These are phyloP conservation scores for Tachina grossa DNA, from an alignment of 2,888 invertebrate genomes.

Conservation along the genomic window DNA sequence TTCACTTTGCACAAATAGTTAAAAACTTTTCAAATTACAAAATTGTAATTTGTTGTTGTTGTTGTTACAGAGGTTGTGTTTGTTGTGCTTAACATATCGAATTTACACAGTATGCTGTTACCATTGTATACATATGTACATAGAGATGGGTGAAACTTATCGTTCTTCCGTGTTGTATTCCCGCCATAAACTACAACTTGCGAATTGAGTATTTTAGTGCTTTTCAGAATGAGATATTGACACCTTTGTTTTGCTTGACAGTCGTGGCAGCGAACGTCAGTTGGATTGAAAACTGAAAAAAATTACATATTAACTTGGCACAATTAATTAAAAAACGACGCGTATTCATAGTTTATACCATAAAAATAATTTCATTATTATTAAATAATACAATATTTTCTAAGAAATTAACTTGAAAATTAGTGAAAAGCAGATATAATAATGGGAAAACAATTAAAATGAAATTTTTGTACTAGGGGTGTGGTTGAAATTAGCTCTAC, in stretches of 20 bases:
- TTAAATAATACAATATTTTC: slow-evolving; percentile 18
- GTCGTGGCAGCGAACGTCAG: slow-evolving; percentile 43
- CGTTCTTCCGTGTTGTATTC: too few species aligned
- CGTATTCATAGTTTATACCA: slow-evolving; percentile 61
- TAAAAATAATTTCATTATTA: slow-evolving; percentile 35
- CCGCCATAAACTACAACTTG: too few species aligned
- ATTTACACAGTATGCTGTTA: too few species aligned
- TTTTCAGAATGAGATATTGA: neutral
- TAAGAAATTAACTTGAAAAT: slow-evolving; percentile 17
- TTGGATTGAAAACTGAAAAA: slow-evolving; percentile 55
- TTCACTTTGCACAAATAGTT: too few species aligned
- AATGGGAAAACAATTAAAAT: slow-evolving; percentile 1
- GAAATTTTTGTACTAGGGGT: slow-evolving; percentile 61
- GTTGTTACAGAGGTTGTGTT: too few species aligned
- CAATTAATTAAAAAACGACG: slow-evolving; percentile 63
- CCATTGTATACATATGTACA: too few species aligned
- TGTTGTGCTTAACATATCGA: too few species aligned
- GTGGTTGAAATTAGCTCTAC: slow-evolving; percentile 56
- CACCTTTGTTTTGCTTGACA: slow-evolving; percentile 55
- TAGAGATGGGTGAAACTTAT: too few species aligned
- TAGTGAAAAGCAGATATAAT: neutral
- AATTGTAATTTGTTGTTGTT: too few species aligned
- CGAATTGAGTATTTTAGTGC: neutral
- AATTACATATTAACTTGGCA: slow-evolving; percentile 43
- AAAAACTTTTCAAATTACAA: too few species aligned